phyloP scores from a whole-genome alignment of 2,113 vertebrate species.

The Gnathonemus echidnorhynchus region DNA sequence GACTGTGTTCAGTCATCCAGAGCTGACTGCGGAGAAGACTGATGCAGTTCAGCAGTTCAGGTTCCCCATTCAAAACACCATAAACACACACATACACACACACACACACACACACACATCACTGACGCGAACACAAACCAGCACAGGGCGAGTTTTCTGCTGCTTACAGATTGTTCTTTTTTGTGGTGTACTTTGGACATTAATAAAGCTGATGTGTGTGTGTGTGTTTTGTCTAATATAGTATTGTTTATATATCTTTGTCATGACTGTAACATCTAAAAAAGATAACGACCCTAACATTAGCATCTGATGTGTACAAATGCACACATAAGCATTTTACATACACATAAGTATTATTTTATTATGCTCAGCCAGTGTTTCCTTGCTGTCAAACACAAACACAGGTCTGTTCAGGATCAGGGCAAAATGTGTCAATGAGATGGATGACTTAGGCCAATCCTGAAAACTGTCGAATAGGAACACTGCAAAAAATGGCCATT shows the following conservation, averaged over 20 bases:
- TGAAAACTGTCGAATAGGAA: background rate
- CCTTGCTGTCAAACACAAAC: background rate
- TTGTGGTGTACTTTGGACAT: background rate
- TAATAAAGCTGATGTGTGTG: background rate
- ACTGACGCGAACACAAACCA: background rate
- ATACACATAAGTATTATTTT: background rate
- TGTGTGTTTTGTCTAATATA: background rate
- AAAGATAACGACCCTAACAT: background rate
- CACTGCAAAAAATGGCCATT: too few species aligned
- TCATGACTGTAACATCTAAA: background rate
- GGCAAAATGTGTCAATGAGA: background rate
- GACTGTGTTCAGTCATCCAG: background rate
- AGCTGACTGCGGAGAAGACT: background rate
- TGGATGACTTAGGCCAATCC: background rate
- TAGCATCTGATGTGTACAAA: background rate
- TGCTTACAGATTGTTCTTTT: background rate
- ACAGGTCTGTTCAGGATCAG: background rate
- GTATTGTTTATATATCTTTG: background rate
- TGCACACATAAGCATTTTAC: background rate
- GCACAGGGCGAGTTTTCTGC: background rate
- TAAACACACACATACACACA: background rate
- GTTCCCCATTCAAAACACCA: background rate
- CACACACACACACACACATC: background rate
- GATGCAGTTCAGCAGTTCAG: background rate
- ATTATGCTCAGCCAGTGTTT: background rate